phyloP scores from a whole-genome alignment of 92 coral and sea anemone species.

The Anthopleura xanthogrammica region DNA sequence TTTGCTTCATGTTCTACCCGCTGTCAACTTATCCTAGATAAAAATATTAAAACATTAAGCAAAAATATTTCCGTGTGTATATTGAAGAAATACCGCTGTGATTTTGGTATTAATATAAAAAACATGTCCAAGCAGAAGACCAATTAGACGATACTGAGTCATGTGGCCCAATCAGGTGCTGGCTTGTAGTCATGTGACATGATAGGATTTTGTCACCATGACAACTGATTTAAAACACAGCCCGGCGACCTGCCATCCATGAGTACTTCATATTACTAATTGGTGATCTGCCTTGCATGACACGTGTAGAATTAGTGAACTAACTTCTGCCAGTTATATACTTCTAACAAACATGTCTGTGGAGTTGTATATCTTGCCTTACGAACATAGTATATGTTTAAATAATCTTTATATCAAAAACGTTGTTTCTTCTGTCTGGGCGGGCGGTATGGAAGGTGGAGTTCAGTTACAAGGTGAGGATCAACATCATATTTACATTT shows the following conservation, averaged over 20 bases:
- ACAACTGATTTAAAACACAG: too few species aligned
- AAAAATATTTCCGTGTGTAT: background rate
- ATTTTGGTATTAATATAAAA: background rate
- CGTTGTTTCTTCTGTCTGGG: background rate
- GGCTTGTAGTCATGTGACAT: too few species aligned
- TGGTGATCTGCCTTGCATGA: too few species aligned
- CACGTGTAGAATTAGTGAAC: too few species aligned
- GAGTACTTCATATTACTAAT: too few species aligned
- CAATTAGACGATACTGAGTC: background rate
- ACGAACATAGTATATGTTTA: background rate
- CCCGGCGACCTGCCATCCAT: too few species aligned
- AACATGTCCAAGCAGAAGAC: background rate
- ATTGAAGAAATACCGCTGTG: background rate
- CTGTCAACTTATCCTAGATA: background rate
- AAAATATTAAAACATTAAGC: background rate
- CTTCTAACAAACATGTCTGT: background rate
- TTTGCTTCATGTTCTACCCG: background rate
- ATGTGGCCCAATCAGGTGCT: too few species aligned
- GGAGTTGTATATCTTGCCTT: background rate
- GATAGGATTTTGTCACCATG: too few species aligned
- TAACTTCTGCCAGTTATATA: too few species aligned
- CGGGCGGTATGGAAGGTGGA: too few species aligned
- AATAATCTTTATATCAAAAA: background rate
- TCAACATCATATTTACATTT: too few species aligned
- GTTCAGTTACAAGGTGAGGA: background rate